These are phyloP conservation scores for Naja naja DNA, from an alignment of 2,113 vertebrate species.

Conservation along the genomic window DNA sequence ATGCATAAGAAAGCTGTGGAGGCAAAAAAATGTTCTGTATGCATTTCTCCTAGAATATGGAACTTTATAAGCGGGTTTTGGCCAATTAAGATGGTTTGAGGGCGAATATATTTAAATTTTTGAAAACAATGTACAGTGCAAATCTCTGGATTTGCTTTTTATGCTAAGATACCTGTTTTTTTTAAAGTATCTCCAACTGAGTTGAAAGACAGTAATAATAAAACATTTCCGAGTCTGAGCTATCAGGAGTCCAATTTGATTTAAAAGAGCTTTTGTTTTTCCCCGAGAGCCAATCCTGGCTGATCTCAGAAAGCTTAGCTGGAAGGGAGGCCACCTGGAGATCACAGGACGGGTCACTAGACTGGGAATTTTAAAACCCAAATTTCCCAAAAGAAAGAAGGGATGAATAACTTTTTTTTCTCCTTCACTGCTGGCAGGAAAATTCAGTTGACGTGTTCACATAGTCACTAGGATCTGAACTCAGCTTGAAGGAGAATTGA, in stretches of 20 bases:
- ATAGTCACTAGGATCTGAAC: neutral
- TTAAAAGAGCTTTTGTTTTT: neutral
- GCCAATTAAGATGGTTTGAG: neutral
- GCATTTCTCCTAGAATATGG: neutral
- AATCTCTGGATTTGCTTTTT: neutral
- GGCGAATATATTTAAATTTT: neutral
- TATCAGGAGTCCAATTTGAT: neutral
- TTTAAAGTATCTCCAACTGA: neutral
- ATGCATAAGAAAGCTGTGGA: neutral
- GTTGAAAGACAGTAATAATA: neutral
- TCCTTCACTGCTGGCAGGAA: neutral
- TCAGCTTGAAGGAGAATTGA: neutral
- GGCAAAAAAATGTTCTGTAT: neutral
- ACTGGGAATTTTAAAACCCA: neutral
- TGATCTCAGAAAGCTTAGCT: neutral
- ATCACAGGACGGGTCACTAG: neutral
- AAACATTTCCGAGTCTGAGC: neutral
- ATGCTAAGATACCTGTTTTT: neutral
- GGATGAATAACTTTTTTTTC: neutral
- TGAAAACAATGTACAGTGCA: neutral
- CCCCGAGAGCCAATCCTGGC: neutral
- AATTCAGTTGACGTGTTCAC: neutral
- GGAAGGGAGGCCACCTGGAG: neutral
- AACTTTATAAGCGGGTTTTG: neutral
- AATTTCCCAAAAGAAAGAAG: neutral